Base-by-base conservation (phyloP, 1,140 invertebrate genomes). In the Ceratosolen fusciceps region DNA sequence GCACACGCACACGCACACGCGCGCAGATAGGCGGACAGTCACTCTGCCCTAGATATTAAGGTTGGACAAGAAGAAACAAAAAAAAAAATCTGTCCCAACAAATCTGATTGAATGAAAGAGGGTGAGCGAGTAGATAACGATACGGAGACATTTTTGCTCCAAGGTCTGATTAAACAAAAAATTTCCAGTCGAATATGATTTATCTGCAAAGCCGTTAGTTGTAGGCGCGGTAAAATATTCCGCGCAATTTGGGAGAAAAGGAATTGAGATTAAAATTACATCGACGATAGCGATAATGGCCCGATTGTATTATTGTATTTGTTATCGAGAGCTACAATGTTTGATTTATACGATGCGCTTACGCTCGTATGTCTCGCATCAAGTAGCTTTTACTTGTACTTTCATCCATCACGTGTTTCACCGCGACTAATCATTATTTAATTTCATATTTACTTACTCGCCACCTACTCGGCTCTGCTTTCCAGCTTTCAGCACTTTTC, bases 181-280 rank as follows among this genome's bases (percentile, higher is more conserved):
- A 16, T 1, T 31, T 37, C 16, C 14, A 56, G 26, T 56, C 21
- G 37, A 65, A 7, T 37, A 65, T 65, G 19, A 65, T 65, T 37
- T 65, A 37, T 65, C 0, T n/a, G 31, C 31, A 37, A 65, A n/a
- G 24, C 8, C 5, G 49, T 21, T 34, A 2, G 4, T 8, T n/a
- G 31, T 37, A 65, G 1, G 31, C 31, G 16, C 34, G 4, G 34
- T n/a, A 37, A 37, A 37, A 65, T n/a, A 65, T 65, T 65, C 3
- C 21, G 31, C 19, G 14, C 31, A 65, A 8, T 10, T 34, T 10
- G 34, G 31, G 34, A 65, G 56, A 37, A n/a, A 65, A 65, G 0
- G 31, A 37, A 37, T 65, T 31, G 60, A 65, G 60, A 65, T 65
- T 65, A 65, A 65, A 37, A 37, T 16, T 65, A 37, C 8, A 8